Conservation (phyloP, 2,797 vertebrate species). For the Atherinosoma microstoma region DNA sequence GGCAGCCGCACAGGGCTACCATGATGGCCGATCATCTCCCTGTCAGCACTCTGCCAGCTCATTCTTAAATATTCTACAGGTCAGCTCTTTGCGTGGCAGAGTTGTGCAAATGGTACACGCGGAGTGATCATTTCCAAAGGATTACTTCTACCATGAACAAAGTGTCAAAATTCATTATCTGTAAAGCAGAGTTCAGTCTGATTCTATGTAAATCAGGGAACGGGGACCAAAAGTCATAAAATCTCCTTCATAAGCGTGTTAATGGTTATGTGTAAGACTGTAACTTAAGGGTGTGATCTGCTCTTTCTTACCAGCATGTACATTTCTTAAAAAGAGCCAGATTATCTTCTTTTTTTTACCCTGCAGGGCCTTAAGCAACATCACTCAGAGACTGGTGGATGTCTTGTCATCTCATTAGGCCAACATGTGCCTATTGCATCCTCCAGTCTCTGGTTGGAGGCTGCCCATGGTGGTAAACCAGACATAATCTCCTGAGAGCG, state of each 20-base stretch:
- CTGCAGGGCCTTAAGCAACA: background rate
- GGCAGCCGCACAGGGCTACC: conserved; percentile 64
- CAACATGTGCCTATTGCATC: conserved; percentile 47
- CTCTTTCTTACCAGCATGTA: background rate
- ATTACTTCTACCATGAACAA: conserved; percentile 12
- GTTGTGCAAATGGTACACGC: conserved; percentile 15
- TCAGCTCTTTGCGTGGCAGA: conserved; percentile 58
- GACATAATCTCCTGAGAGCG: conserved; percentile 62
- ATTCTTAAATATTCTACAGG: conserved; percentile 68
- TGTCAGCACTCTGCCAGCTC: conserved; percentile 66
- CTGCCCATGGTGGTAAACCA: conserved; percentile 56
- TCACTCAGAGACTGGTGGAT: background rate
- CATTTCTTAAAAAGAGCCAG: background rate
- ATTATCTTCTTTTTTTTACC: background rate
- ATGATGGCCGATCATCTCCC: conserved; percentile 73
- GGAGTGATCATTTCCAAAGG: conserved; percentile 40
- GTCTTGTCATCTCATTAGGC: conserved; percentile 35
- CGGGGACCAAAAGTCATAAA: conserved; percentile 4
- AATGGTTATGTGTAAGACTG: background rate
- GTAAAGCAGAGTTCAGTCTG: background rate
- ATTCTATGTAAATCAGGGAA: background rate
- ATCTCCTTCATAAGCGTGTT: background rate
- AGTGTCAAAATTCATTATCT: conserved; percentile 17
- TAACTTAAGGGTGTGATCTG: background rate
- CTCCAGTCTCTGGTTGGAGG: conserved; percentile 37